phyloP scores from a whole-genome alignment of 2,888 invertebrate species.

The Neoscelio sp. region DNA sequence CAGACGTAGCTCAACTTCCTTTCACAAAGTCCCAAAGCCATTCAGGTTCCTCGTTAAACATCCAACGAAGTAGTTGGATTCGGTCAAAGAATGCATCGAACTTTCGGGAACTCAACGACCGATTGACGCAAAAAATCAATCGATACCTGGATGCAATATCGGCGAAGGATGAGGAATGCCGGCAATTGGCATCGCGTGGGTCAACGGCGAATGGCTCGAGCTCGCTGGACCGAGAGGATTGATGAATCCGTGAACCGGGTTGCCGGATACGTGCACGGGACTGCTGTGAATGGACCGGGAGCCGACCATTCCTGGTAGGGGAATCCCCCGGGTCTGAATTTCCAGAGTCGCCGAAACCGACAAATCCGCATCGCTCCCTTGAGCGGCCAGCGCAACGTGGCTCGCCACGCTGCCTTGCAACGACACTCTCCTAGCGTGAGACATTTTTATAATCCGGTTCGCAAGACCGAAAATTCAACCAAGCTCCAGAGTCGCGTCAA shows the following conservation, averaged over 20 bases:
- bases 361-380: conserved; percentile 45
- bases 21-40: too few relatives aligned
- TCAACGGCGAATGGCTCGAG: conserved; percentile 73
- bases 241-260: conserved; percentile 79
- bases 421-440: conserved; percentile 76
- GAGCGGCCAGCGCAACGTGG: conserved; percentile 35
- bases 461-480: too few relatives aligned
- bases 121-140: conserved; percentile 14
- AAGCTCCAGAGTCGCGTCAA: too few relatives aligned
- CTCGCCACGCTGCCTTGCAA: conserved; percentile 74
- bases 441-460: conserved; percentile 68
- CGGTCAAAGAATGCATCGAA: too few relatives aligned
- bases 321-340: conserved; percentile 78
- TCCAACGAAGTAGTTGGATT: too few relatives aligned
- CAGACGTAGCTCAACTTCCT: too few relatives aligned
- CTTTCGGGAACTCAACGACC: too few relatives aligned
- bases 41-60: too few relatives aligned
- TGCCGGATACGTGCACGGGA: conserved; percentile 73
- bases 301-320: conserved; percentile 80
- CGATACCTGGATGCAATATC: conserved; percentile 76
- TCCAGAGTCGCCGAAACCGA: conserved; percentile 72
- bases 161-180: conserved; percentile 77
- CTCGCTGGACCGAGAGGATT: conserved; percentile 80
- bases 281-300: conserved; percentile 65
- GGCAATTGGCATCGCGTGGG: conserved; percentile 68